A percentile compares a stretch with the other conserved stretches of the same genome.
phyloP scores from a whole-genome alignment of 2,888 invertebrate species.

The Hypercompe scribonia region DNA sequence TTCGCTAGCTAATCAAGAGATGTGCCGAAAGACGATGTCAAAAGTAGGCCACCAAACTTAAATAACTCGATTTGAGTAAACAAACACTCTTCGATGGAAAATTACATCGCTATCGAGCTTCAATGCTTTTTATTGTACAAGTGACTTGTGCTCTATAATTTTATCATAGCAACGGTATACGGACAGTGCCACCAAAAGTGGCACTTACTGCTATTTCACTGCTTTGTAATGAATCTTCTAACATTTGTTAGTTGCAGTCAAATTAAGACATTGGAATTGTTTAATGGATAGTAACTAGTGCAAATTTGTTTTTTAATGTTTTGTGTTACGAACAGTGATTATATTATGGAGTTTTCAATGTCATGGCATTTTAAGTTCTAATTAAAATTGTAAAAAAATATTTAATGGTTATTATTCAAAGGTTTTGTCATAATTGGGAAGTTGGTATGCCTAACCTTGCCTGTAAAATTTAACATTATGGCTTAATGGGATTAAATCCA shows the following conservation, averaged over 20 bases:
- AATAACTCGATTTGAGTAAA: constrained; percentile 26
- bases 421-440: constrained; percentile 55
- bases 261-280: constrained; percentile 59
- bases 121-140: constrained; percentile 65
- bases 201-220: constrained; percentile 66
- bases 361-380: constrained; percentile 68
- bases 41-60: constrained; percentile 28
- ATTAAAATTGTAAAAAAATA: constrained; percentile 46
- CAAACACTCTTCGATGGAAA: constrained; percentile 48
- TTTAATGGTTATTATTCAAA: constrained; percentile 47
- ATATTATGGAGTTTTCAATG: constrained; percentile 67
- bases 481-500: constrained; percentile 74
- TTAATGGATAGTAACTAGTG: constrained; percentile 59
- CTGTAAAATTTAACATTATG: constrained; percentile 70
- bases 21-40: constrained; percentile 24
- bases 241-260: constrained; percentile 56
- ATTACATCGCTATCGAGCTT: constrained; percentile 54
- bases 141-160: constrained; percentile 70
- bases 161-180: constrained; percentile 80
- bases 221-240: constrained; percentile 55
- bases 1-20: constrained; percentile 40
- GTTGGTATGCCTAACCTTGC: constrained; percentile 81
- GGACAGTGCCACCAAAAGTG: constrained; percentile 79
- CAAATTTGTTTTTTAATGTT: constrained; percentile 65
- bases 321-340: constrained; percentile 62